Evolutionary conservation across 2,113 vertebrate genomes (phyloP), one percentile per base, ranked within the genome.

Genomic region (Pseudorasbora parva): DNA sequence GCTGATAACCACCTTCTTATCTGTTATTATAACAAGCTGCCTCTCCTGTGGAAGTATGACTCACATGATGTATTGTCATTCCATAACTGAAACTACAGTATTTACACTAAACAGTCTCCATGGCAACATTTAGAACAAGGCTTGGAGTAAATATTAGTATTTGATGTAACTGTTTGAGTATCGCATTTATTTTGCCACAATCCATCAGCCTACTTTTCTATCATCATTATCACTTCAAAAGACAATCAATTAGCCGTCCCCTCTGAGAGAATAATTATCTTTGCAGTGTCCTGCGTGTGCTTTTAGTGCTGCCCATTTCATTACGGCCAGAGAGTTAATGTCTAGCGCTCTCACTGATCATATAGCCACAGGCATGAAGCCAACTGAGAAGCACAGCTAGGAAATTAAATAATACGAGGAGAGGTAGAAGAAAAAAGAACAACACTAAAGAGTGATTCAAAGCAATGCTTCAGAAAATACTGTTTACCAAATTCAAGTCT

Each of bases 181-280:
- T 25, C 62, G 14, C 25, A 9, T 45, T 76, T 43, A 85, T 83
- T 87, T 83, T 51, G 75, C 54, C 71, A 59, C 77, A 72, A 85
- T 76, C 75, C 78, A 69, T 66, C 77, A 74, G 80, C 82, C 82
- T 51, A 56, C 75, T 85, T 25, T 64, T 88, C 82, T 87, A 57
- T 91, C 91, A 89, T 86, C 86, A 89, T 91, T 89, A 84, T 84
- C 76, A 21, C 87, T 66, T 88, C 81, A 81, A 89, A 84, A 85
- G 91, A 91, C 90, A 89, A 93, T 93, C 93, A 93, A 93, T 93
- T 93, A 93, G 76, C 87, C 56, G 64, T 92, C 91, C 92, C 91
- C 73, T 68, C 89, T 89, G 93, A 92, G 87, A 91, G 87, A 19
- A 84, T 93, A 93, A 94, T 93, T 93, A 94, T 78, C 81, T 91